Evolutionary conservation across 2,797 vertebrate genomes (phyloP).

Genomic region (Phrynocephalus vlangalii): DNA sequence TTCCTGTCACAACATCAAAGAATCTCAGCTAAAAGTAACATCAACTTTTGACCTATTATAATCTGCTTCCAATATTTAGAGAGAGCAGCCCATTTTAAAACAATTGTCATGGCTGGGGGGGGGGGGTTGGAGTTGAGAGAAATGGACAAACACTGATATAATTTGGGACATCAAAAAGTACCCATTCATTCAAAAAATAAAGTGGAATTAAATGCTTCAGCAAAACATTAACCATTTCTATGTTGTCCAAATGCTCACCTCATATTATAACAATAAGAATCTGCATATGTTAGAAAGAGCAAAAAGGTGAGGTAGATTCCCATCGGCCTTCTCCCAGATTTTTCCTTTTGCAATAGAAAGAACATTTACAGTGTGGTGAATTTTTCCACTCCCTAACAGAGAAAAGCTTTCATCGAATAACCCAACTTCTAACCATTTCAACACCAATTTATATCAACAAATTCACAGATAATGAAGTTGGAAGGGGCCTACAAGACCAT

Average conservation of each 20-base stretch:
- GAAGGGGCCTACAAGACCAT: no score
- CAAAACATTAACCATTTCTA: background rate
- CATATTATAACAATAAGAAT: background rate
- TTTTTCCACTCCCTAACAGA: background rate
- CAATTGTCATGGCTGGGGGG: background rate
- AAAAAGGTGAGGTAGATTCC: background rate
- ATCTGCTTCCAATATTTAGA: background rate
- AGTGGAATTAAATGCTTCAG: background rate
- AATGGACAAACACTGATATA: background rate
- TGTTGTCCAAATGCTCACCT: background rate
- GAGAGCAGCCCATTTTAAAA: background rate
- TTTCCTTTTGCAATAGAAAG: background rate
- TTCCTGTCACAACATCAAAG: background rate
- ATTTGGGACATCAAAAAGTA: background rate
- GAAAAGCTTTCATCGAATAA: background rate
- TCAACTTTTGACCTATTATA: background rate
- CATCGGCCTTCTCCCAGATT: background rate
- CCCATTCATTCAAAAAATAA: background rate
- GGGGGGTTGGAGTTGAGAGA: no score
- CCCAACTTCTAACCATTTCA: constrained; percentile 31
- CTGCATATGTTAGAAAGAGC: background rate
- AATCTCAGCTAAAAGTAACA: background rate
- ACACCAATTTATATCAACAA: constrained; percentile 8
- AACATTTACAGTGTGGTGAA: background rate
- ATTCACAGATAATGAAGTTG: no score